Base-by-base conservation (phyloP, 1,140 invertebrate species). In the Macrosteles quadrilineatus region DNA sequence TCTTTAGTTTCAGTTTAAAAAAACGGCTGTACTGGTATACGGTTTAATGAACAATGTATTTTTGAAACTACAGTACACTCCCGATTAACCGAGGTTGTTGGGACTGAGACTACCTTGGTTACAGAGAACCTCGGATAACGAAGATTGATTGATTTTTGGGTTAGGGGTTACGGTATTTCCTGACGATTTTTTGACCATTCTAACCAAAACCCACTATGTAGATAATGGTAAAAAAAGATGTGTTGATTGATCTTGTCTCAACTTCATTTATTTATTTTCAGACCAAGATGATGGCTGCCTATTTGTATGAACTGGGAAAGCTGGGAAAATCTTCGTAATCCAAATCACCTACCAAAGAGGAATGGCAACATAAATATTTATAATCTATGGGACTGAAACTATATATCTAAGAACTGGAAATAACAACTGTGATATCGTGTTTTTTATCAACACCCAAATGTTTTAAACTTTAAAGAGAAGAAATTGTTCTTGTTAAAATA, bases 221-320 rank as follows among this genome's bases (percentile, higher is more conserved):
- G 17, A 9, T 9, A 40, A 40, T 6, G 6, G 17, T 40, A 9
- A 9, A 9, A 9, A 9, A 17, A 6, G 6, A 40, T 74, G 71
- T 59, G 31, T 57, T 27, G 36, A n/a, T 3, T 59, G 27, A 30
- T 17, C 36, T 50, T 32, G 21, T 62, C 19, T 53, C 50, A 70
- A 68, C 29, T 59, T 63, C 62, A 71, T 71, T 71, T 76, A 75
- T 79, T 79, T 81, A 75, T 76, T 90, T 88, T 71, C 83, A 95
- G 92, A 92, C 92, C 2, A 95, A 96, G 83, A 78, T 95, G 43
- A 84, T 96, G 72, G 93, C 90, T 23, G 90, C 93, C 25, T 96
- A 96, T 79, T 79, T 95, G 19, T 87, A 89, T 75, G 93, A 96
- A 75, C 69, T 76, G n/a, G 68, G n/a, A 57, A 32, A 71, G 55